Evolutionary conservation across 2,888 invertebrate genomes (phyloP), one percentile per base, ranked within the genome.

Genomic region (Sinotaia quadrata): DNA sequence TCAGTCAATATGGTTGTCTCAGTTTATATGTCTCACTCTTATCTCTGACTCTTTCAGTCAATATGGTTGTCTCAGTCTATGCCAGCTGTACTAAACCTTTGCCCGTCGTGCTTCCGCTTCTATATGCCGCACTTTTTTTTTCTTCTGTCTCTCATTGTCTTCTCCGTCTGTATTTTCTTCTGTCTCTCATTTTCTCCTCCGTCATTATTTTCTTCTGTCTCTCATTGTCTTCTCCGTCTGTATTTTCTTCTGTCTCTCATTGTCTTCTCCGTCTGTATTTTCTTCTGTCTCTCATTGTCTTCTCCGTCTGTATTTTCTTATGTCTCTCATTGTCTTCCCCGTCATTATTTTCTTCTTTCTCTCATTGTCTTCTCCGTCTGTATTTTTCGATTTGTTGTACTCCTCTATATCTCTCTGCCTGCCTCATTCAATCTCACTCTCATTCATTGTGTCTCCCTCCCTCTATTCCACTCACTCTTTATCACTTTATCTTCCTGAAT

Each of bases 41-140:
- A n/a, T 49, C 49, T 49, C 49, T 49, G 21, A 21, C 49, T 49
- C 49, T 49, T 24, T 49, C 49, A 21, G 21, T 49, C n/a, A 21
- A n/a, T 49, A 7, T 49, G 21, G n/a, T 18, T 49, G 21, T 49
- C 49, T 49, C 49, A 21, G 4, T 49, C 49, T 49, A n/a, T 49
- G 21, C 49, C 49, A n/a, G 4, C 49, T 18, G 21, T 49, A n/a
- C 7, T 49, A n/a, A n/a, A n/a, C n/a, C n/a, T n/a, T n/a, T n/a
- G n/a, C n/a, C n/a, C n/a, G n/a, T n/a, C n/a, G n/a, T n/a, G n/a
- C n/a, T n/a, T n/a, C n/a, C n/a, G n/a, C n/a, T n/a, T n/a, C n/a
- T n/a, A n/a, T n/a, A n/a, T n/a, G n/a, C n/a, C n/a, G n/a, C n/a
- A n/a, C n/a, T 18, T 24, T 49, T 24, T 49, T 24, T 49, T 5